A percentile compares a stretch with the other conserved stretches of the same genome.
Conservation (phyloP, 1,140 invertebrate species). For the Hestina assimilis region DNA sequence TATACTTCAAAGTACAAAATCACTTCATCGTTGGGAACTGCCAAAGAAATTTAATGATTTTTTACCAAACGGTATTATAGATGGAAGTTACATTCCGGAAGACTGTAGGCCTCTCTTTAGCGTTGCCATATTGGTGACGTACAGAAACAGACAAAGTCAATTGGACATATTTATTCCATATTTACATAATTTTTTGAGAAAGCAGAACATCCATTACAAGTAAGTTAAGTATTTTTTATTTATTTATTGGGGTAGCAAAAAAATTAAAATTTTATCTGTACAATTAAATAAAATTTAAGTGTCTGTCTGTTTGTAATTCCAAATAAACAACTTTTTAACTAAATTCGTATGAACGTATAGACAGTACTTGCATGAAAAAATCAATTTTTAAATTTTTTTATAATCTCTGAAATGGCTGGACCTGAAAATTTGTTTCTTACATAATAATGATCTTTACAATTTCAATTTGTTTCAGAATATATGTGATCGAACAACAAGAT, state of each 20-base stretch:
- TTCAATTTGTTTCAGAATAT: slow-evolving; percentile 87
- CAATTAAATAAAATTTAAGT: no score
- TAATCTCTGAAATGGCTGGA: no score
- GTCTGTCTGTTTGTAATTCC: no score
- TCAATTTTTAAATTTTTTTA: no score
- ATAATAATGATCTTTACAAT: no score
- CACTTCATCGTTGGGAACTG: slow-evolving; percentile 37
- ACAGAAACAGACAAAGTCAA: slow-evolving; percentile 90
- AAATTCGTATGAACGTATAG: no score
- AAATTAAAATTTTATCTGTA: no score
- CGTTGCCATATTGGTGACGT: slow-evolving; percentile 93
- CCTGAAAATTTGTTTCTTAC: no score
- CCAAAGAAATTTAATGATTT: slow-evolving; percentile 43
- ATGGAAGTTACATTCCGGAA: slow-evolving; percentile 85
- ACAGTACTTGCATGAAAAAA: no score
- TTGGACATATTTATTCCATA: slow-evolving; percentile 90
- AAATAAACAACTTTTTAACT: no score
- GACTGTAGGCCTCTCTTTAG: slow-evolving; percentile 87
- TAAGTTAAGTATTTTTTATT: slow-evolving; percentile 34
- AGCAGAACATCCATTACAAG: slow-evolving; percentile 90
- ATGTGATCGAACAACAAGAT: slow-evolving; percentile 92
- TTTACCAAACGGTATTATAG: slow-evolving; percentile 38
- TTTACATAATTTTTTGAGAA: slow-evolving; percentile 93
- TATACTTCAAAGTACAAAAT: slow-evolving; percentile 38
- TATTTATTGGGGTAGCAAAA: no score